Conservation (phyloP, 2,888 invertebrate genomes). For the Coelinius sp. region DNA sequence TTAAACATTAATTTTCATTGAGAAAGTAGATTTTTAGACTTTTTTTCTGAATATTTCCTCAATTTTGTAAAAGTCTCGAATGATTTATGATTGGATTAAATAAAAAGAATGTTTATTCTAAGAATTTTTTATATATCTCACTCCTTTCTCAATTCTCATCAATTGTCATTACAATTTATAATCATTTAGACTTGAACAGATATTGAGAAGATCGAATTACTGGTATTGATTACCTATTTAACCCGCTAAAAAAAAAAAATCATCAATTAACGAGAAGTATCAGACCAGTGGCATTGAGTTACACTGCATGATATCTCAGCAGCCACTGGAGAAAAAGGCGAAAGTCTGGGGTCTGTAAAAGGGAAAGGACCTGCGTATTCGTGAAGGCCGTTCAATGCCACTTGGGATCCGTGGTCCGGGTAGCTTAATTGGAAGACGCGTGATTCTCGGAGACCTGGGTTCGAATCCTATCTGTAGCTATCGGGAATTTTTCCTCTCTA, state of each 20-base stretch:
- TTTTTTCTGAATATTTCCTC: too few species aligned
- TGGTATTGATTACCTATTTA: slow-evolving; percentile 4
- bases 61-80: too few species aligned
- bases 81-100: too few species aligned
- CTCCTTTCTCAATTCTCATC: too few species aligned
- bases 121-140: too few species aligned
- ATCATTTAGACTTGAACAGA: not conserved
- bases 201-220: not conserved
- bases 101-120: too few species aligned
- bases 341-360: slow-evolving; percentile 35
- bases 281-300: slow-evolving; percentile 28
- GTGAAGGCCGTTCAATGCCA: slow-evolving; percentile 66
- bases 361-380: slow-evolving; percentile 55
- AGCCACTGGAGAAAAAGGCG: not conserved
- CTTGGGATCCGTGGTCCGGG: too few species aligned
- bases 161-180: not conserved
- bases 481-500: too few species aligned
- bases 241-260: not conserved
- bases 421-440: too few species aligned
- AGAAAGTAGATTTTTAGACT: too few species aligned
- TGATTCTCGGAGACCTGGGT: too few species aligned
- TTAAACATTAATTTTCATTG: not conserved
- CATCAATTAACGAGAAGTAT: slow-evolving; percentile 20
- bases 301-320: slow-evolving; percentile 33
- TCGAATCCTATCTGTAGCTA: too few species aligned